Evolutionary conservation across 1,140 invertebrate species (phyloP), one percentile per base, ranked within the genome.

Genomic region (Planococcus citri): DNA sequence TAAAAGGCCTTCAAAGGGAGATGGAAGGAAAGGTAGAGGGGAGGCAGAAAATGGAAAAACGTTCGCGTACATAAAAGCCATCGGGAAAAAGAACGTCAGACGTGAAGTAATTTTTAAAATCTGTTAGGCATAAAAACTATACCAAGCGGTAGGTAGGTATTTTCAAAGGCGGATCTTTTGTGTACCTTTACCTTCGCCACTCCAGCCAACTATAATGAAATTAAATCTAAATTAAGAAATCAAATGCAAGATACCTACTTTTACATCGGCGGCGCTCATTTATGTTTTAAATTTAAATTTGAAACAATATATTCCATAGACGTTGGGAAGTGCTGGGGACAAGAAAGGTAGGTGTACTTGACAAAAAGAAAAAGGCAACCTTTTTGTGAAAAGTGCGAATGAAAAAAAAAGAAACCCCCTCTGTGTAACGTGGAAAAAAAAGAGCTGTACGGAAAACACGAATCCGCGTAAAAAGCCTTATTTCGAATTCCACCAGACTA

Each of bases 401-500:
- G 20, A 10, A 25, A 64, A 64, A 64, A 64, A 27, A 64, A 24
- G 25, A 64, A 25, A 64, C 12, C 41, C 29, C 29, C 29, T n/a
- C n/a, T n/a, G n/a, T n/a, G 29, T 33, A 33, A 33, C 29, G 29
- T 12, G 21, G 17, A 58, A 64, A 64, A 10, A 64, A 64, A 64
- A 64, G 24, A 64, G 60, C 60, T 20, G 57, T 9, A 51, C 12
- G 17, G 41, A 51, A 20, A 51, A 51, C 41, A 51, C 41, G 41
- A 64, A 64, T 64, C 60, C 10, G 60, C 21, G 60, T 64, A 27
- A 64, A 64, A 64, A 64, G 60, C 60, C 25, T 64, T 20, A 64
- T 64, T 64, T 64, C 20, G 25, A 64, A 64, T 64, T 64, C 60
- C 25, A 27, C 60, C 60, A 64, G 60, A 64, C 60, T 64, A 64